phyloP scores from a whole-genome alignment of 1,140 invertebrate genomes.

The Mycetomoellerius zeteki region DNA sequence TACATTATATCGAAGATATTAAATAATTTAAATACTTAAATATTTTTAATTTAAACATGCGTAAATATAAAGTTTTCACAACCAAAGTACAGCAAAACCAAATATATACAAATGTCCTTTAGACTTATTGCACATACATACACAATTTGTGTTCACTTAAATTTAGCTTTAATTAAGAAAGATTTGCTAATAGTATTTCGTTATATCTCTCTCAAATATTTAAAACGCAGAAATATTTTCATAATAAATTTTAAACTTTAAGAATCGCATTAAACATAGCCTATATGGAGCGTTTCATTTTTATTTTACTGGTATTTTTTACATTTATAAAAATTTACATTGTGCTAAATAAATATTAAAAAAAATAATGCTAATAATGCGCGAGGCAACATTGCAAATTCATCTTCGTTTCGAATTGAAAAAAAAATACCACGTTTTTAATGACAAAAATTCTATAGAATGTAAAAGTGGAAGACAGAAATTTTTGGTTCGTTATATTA shows the following conservation, averaged over 20 bases:
- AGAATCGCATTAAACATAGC: background rate
- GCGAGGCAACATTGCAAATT: background rate
- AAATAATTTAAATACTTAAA: background rate
- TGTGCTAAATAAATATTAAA: background rate
- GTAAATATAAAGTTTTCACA: background rate
- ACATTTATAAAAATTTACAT: background rate
- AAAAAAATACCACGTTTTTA: background rate
- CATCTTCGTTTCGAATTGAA: slow-evolving; percentile 13
- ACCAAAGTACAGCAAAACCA: background rate
- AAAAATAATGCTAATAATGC: slow-evolving; percentile 35
- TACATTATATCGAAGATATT: background rate
- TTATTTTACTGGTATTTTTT: background rate
- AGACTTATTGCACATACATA: background rate
- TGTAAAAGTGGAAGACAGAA: background rate
- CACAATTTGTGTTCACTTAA: background rate
- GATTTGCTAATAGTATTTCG: background rate
- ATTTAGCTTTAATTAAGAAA: background rate
- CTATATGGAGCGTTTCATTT: background rate
- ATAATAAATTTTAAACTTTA: background rate
- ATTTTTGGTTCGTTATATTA: slow-evolving; percentile 57
- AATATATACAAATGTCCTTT: background rate
- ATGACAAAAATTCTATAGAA: slow-evolving; percentile 16
- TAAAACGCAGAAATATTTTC: background rate
- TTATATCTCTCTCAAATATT: background rate
- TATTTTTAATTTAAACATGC: background rate